Base-by-base conservation (phyloP, 2,113 vertebrate species). In the Pseudopodoces humilis region DNA sequence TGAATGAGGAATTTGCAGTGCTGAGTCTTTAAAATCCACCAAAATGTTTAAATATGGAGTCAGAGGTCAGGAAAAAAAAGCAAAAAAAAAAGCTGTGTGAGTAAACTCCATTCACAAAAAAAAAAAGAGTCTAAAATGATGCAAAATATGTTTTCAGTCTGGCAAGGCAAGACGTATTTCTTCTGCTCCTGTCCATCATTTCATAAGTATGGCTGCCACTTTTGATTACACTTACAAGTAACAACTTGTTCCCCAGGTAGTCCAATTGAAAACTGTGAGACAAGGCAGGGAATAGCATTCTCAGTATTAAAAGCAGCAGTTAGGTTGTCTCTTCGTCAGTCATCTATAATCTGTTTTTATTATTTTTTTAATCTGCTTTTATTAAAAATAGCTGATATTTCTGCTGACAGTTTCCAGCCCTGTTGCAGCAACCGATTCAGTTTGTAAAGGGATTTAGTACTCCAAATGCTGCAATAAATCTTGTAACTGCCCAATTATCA, bases 401-500 rank as follows among this genome's bases (percentile, higher is more conserved):
- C 22, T 69, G 79, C 67, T 95, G 93, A 94, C 79, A 79, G 33
- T 56, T 90, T 90, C 69, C 82, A 90, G 60, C 49, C 37, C 52
- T 52, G 19, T 52, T 15, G 12, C 53, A 82, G 82, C 35, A 89
- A 76, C 39, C 30, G 13, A 4, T 33, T 89, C 3, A 15, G 75
- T 60, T 22, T 83, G 28, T 81, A 86, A 86, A 85, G 58, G 50
- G 74, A 91, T 95, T 95, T 94, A 78, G 76, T 35, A 75, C 52
- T 72, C 56, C 53, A 74, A 95, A 83, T 44, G 43, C 81, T 93
- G 41, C 87, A 63, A 84, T 86, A 90, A 96, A 96, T 91, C 86
- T 83, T 81, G n/a, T 70, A 91, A 94, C 47, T 94, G 71, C 92
- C 86, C 96, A 95, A 86, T 95, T 94, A 96, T 88, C 94, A 87